Percentiles rank a stretch among this genome's conserved stretches.
Evolutionary conservation across 1,140 invertebrate species (phyloP).

Genomic region (Aphelenchoides fujianensis): DNA sequence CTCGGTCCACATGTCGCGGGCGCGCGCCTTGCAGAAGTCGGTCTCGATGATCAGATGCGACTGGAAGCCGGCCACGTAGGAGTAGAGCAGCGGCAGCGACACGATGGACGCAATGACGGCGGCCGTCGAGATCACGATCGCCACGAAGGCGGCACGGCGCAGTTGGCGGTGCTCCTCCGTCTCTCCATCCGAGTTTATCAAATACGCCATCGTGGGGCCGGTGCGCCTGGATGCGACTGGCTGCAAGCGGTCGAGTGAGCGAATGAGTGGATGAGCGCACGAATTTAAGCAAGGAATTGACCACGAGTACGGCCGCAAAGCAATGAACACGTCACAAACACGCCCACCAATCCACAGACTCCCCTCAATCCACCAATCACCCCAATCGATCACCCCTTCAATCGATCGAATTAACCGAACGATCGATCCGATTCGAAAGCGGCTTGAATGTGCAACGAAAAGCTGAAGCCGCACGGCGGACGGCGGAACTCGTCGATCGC

Average conservation of each 20-base stretch:
- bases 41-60: conserved; percentile 57
- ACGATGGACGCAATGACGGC: conserved; percentile 56
- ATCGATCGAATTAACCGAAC: background rate
- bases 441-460: too few species aligned
- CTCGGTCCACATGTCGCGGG: conserved; percentile 62
- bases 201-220: conserved; percentile 16
- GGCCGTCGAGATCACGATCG: conserved; percentile 53
- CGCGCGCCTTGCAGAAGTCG: conserved; percentile 60
- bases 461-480: too few species aligned
- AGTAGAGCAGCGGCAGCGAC: conserved; percentile 61
- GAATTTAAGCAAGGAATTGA: too few species aligned
- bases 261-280: background rate
- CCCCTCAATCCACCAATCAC: too few species aligned
- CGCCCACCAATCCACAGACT: too few species aligned
- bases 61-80: conserved; percentile 60
- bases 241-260: background rate
- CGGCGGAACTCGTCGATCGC: too few species aligned
- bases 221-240: conserved; percentile 18
- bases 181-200: conserved; percentile 26
- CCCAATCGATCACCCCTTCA: too few species aligned
- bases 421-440: too few species aligned
- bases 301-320: too few species aligned
- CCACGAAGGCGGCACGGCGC: conserved; percentile 56
- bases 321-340: too few species aligned
- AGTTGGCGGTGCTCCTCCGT: conserved; percentile 51